Conservation (phyloP, 2,888 invertebrate genomes). For the Idaea dimidiata region DNA sequence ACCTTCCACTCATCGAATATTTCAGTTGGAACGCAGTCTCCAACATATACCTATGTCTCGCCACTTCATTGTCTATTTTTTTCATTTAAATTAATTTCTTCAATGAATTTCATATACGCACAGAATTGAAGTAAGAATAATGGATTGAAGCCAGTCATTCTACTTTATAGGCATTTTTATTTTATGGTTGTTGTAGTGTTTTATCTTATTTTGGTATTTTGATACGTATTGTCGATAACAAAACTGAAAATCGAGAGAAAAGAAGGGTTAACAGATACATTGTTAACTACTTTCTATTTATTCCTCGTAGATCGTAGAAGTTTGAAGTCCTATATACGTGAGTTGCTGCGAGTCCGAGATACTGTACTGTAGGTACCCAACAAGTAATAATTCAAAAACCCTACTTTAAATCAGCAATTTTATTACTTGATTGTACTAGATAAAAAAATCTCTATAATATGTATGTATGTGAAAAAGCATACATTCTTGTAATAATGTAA, state of each 20-base stretch:
- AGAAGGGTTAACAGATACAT: too few relatives aligned
- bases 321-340: too few relatives aligned
- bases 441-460: neutral
- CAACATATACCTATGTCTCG: neutral
- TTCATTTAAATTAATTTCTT: neutral
- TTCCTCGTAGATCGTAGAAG: too few relatives aligned
- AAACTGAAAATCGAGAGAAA: too few relatives aligned
- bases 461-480: neutral
- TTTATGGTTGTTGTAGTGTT: neutral
- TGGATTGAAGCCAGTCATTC: neutral
- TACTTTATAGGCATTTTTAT: too few relatives aligned
- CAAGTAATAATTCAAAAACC: too few relatives aligned
- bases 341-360: too few relatives aligned
- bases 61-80: neutral
- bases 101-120: neutral
- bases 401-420: too few relatives aligned
- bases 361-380: too few relatives aligned
- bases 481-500: neutral
- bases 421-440: too few relatives aligned
- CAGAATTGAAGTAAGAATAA: neutral
- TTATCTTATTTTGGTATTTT: neutral
- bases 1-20: constrained; percentile 61
- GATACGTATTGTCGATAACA: neutral
- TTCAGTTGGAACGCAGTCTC: constrained; percentile 59
- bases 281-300: too few relatives aligned